Percentiles rank a stretch among this genome's conserved stretches.
phyloP scores from a whole-genome alignment of 2,797 vertebrate species.

The Sebastes matsubarae region DNA sequence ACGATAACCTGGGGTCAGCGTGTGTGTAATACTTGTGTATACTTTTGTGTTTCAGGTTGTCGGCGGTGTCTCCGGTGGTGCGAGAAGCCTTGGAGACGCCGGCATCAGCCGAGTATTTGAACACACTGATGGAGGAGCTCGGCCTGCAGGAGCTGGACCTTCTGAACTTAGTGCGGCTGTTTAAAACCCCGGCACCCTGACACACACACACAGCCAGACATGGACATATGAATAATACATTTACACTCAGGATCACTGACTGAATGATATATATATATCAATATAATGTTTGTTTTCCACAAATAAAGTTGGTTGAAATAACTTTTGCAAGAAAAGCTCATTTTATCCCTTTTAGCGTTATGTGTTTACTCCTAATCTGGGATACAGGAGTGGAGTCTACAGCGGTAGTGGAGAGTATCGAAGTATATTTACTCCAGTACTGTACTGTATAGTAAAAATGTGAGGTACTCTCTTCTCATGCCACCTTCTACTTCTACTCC shows the following conservation, averaged over 20 bases:
- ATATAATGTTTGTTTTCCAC: not conserved
- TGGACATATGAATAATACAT: not conserved
- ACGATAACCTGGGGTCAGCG: not conserved
- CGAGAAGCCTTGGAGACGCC: constrained; percentile 64
- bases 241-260: not conserved
- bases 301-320: constrained; percentile 19
- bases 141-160: constrained; percentile 74
- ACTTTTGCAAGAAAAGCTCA: not conserved
- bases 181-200: constrained; percentile 58
- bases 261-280: not conserved
- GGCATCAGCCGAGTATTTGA: constrained; percentile 67
- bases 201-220: not conserved
- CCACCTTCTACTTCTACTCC: not conserved
- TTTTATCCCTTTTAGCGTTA: too few relatives aligned
- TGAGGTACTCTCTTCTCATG: not conserved
- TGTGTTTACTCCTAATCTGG: not conserved
- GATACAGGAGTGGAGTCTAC: not conserved
- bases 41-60: constrained; percentile 71
- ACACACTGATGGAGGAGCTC: constrained; percentile 73
- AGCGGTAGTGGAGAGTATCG: not conserved
- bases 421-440: not conserved
- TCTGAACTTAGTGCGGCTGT: constrained; percentile 62
- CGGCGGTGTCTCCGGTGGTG: constrained; percentile 72
- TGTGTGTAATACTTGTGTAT: not conserved
- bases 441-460: not conserved